A percentile compares a stretch with the other conserved stretches of the same genome.
Evolutionary conservation across 2,113 vertebrate species (phyloP).

Genomic region (Apeltes quadracus): DNA sequence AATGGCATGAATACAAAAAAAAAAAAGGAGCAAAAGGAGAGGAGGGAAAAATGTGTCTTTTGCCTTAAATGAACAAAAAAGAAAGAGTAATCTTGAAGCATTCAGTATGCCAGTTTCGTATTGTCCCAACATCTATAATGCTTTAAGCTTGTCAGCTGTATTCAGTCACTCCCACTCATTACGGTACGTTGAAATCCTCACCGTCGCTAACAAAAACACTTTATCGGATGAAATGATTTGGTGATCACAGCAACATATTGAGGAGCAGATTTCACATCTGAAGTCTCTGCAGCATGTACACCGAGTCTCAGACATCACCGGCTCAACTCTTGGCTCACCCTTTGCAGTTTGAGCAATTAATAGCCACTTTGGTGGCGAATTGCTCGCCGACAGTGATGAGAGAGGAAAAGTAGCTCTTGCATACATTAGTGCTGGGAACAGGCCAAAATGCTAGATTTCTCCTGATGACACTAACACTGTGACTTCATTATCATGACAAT

Average conservation of each 20-base stretch:
- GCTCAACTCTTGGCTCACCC: slow-evolving; percentile 49
- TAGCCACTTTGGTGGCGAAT: slow-evolving; percentile 62
- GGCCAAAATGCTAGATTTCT: slow-evolving; percentile 75
- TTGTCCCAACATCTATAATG: slow-evolving; percentile 72
- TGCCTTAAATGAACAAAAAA: slow-evolving; percentile 42
- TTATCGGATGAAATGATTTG: slow-evolving; percentile 58
- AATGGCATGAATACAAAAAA: slow-evolving; percentile 73
- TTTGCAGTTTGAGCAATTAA: slow-evolving; percentile 68
- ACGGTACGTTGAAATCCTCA: slow-evolving; percentile 53
- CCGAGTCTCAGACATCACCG: slow-evolving; percentile 49
- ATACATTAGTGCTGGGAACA: slow-evolving; percentile 73
- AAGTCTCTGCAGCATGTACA: slow-evolving; percentile 49
- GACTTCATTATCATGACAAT: slow-evolving; percentile 79
- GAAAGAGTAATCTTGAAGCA: slow-evolving; percentile 51
- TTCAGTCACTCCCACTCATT: slow-evolving; percentile 72
- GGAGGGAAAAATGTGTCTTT: slow-evolving; percentile 52
- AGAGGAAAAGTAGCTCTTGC: slow-evolving; percentile 65
- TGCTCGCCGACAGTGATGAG: slow-evolving; percentile 66
- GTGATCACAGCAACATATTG: slow-evolving; percentile 67
- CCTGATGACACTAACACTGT: slow-evolving; percentile 74
- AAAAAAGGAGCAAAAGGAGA: slow-evolving; percentile 60
- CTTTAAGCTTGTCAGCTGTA: slow-evolving; percentile 67
- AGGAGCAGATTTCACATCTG: slow-evolving; percentile 59
- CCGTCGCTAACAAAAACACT: slow-evolving; percentile 45
- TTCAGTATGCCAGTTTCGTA: slow-evolving; percentile 67